Conservation (phyloP, 2,888 invertebrate genomes). For the Elegia similella region DNA sequence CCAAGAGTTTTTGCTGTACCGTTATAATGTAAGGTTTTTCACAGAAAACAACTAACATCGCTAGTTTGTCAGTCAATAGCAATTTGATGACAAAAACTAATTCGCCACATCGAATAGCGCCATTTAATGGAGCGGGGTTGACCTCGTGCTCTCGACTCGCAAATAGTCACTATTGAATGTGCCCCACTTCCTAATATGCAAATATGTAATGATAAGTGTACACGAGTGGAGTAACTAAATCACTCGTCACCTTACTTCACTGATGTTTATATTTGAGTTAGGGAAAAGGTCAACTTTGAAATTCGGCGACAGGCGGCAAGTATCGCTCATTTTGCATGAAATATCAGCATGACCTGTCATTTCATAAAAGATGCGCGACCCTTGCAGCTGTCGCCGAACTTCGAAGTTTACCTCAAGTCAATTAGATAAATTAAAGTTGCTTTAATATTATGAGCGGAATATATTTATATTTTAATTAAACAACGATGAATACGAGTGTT, state of each 20-base stretch:
- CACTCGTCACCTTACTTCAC: background rate
- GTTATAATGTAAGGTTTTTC: constrained; percentile 12
- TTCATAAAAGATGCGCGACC: no score
- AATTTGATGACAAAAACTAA: constrained; percentile 25
- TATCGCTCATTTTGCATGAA: no score
- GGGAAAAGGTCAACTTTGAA: no score
- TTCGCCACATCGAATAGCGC: constrained; percentile 29
- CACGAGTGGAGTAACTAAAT: background rate
- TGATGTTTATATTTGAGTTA: background rate
- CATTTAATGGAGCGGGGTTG: constrained; percentile 32
- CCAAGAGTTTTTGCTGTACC: constrained; percentile 7
- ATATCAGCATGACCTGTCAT: no score
- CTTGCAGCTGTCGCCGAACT: no score
- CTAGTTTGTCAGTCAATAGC: constrained; percentile 21
- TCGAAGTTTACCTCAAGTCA: no score
- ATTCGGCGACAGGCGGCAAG: no score
- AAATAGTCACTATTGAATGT: constrained; percentile 56
- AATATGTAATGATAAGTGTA: constrained; percentile 43
- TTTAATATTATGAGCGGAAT: no score
- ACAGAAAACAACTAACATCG: constrained; percentile 13
- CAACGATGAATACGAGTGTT: no score
- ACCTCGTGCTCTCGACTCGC: constrained; percentile 43
- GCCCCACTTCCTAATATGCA: constrained; percentile 75
- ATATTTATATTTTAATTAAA: no score
- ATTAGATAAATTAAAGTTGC: no score